Conservation (phyloP, 2,113 vertebrate species). For the Carettochelys insculpta region DNA sequence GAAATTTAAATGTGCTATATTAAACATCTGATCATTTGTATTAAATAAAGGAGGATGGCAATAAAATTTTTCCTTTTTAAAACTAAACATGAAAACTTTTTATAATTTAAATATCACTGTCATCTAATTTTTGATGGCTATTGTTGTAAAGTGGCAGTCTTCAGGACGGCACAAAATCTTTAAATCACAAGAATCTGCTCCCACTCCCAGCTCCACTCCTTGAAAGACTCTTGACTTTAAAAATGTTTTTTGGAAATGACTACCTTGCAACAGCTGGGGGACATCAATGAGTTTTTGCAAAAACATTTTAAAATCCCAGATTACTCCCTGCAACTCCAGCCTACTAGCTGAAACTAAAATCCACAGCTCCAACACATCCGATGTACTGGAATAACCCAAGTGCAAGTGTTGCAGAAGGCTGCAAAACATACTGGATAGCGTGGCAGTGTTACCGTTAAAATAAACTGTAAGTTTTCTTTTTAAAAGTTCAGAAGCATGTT, state of each 20-base stretch:
- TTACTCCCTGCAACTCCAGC: background rate
- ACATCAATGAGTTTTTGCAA: background rate
- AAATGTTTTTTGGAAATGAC: background rate
- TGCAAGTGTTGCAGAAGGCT: background rate
- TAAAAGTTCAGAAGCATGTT: background rate
- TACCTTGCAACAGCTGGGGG: background rate
- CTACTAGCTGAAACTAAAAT: background rate
- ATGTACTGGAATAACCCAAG: background rate
- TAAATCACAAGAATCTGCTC: background rate
- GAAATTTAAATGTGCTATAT: no score
- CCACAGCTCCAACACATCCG: no score
- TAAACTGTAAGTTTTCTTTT: background rate
- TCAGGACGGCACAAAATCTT: constrained; percentile 3
- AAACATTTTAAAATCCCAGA: background rate
- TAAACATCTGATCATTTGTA: constrained; percentile 32
- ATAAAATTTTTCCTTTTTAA: background rate
- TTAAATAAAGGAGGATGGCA: constrained; percentile 17
- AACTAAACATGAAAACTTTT: background rate
- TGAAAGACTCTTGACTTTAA: background rate
- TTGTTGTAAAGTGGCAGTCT: background rate
- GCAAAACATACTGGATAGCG: background rate
- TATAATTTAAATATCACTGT: constrained; percentile 1
- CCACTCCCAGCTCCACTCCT: background rate
- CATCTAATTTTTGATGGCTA: background rate
- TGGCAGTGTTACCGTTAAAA: background rate